Percentiles rank a stretch among this genome's conserved stretches.
Conservation (phyloP, 2,888 invertebrate species). For the Hermodice carunculata region DNA sequence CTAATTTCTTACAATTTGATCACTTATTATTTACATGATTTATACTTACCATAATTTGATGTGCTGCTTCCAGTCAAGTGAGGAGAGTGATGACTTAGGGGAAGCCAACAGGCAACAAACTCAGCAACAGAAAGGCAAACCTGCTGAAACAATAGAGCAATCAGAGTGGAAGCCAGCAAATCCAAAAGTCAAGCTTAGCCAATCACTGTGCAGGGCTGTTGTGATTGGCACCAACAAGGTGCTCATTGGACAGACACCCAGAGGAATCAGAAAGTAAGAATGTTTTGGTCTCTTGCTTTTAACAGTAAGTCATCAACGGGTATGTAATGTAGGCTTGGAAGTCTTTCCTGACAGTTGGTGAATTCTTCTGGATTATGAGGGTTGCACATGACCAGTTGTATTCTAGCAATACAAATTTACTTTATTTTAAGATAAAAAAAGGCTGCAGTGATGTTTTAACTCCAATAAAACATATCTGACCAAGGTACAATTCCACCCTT, state of each 20-base stretch:
- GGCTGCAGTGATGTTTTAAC: too few species aligned
- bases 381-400: too few species aligned
- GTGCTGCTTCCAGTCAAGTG: conserved; percentile 5
- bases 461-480: too few species aligned
- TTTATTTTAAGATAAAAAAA: too few species aligned
- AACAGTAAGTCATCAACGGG: too few species aligned
- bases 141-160: background rate
- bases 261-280: conserved; percentile 10
- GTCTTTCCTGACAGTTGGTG: too few species aligned
- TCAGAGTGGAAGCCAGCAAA: background rate
- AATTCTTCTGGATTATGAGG: too few species aligned
- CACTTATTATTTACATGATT: background rate
- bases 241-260: conserved; percentile 24
- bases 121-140: background rate
- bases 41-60: background rate
- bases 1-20: background rate
- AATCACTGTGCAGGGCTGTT: too few species aligned
- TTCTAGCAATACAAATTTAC: too few species aligned
- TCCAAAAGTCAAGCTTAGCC: background rate
- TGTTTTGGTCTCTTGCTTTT: background rate
- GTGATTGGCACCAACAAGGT: conserved; percentile 7
- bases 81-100: conserved; percentile 20
- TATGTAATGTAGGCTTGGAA: too few species aligned
- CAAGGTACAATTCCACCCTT: too few species aligned
- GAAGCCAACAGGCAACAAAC: background rate